Evolutionary conservation across 1,140 invertebrate genomes (phyloP).

Genomic region (Parapsyche elsis): DNA sequence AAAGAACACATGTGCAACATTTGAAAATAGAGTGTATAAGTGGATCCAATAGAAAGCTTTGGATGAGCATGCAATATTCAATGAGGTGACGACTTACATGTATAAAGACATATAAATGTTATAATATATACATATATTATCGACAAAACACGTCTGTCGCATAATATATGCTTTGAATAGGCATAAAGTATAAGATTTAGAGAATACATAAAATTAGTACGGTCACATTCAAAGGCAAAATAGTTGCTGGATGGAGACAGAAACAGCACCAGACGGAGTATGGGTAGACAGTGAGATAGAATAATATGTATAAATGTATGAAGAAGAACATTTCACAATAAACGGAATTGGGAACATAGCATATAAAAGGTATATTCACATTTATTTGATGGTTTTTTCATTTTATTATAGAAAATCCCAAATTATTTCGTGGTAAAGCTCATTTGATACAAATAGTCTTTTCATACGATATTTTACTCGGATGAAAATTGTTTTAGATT

Average conservation of each 20-base stretch:
- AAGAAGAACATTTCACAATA: constrained; percentile 52
- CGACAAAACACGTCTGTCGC: constrained; percentile 10
- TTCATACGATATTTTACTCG: neutral
- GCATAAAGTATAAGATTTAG: constrained; percentile 20
- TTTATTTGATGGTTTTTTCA: neutral
- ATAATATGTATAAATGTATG: constrained; percentile 31
- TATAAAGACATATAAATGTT: constrained; percentile 9
- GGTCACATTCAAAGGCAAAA: constrained; percentile 55
- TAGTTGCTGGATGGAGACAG: constrained; percentile 53
- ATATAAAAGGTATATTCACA: constrained; percentile 37
- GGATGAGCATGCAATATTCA: constrained; percentile 47
- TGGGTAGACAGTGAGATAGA: constrained; percentile 43
- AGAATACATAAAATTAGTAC: constrained; percentile 40
- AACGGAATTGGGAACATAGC: constrained; percentile 19
- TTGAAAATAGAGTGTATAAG: neutral
- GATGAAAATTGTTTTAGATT: too few relatives aligned
- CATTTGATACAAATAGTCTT: constrained; percentile 11
- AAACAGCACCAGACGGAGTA: constrained; percentile 26
- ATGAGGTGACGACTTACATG: constrained; percentile 46
- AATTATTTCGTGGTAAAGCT: neutral
- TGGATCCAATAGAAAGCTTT: constrained; percentile 54
- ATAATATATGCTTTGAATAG: constrained; percentile 43
- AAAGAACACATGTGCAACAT: too few relatives aligned
- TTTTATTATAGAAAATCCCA: constrained; percentile 10
- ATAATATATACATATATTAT: constrained; percentile 42